Percentiles rank a stretch among this genome's conserved stretches.
phyloP scores from a whole-genome alignment of 2,113 vertebrate species.

The Ciconia stormi region DNA sequence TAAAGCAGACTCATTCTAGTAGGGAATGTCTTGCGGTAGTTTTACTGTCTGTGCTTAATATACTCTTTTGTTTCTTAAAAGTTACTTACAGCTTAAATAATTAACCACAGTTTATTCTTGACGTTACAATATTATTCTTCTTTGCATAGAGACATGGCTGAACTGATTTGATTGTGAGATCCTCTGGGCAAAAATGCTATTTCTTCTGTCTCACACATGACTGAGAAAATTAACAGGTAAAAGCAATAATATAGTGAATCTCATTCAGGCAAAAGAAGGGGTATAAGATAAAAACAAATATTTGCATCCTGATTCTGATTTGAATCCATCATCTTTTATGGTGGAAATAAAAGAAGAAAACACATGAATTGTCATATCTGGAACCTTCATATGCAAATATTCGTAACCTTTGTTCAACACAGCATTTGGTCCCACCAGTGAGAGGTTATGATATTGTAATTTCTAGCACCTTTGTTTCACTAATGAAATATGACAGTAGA shows the following conservation, averaged over 20 bases:
- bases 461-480: background rate
- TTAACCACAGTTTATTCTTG: background rate
- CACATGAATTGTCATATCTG: background rate
- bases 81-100: constrained; percentile 25
- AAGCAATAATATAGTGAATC: background rate
- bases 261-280: background rate
- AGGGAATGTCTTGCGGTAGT: background rate
- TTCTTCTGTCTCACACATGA: background rate
- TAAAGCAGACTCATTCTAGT: background rate
- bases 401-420: background rate
- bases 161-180: background rate
- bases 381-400: background rate
- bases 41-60: background rate
- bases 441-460: background rate
- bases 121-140: background rate
- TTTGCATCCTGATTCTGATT: background rate
- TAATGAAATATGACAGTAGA: background rate
- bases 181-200: background rate
- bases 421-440: background rate
- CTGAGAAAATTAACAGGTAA: background rate
- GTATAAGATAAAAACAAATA: background rate
- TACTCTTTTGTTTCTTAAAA: background rate
- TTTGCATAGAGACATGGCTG: background rate
- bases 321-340: background rate
- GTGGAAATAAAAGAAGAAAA: background rate